These are phyloP conservation scores for Andrena hattorfiana DNA, from an alignment of 2,888 invertebrate species.

Conservation along the genomic window DNA sequence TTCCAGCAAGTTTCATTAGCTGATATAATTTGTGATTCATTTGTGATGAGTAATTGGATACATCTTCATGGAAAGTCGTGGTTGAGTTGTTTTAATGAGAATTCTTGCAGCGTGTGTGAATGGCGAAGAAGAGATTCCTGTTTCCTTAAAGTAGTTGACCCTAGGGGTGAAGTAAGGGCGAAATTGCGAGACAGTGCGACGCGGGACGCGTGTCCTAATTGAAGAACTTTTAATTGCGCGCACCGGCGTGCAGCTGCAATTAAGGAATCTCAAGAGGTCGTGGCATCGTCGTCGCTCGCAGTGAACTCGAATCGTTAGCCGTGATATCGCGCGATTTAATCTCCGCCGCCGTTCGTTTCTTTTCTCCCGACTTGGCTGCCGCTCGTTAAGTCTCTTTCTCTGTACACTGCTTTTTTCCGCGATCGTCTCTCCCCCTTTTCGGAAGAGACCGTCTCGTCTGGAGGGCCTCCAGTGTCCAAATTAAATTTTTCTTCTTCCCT, in stretches of 20 bases:
- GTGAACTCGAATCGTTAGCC: slow-evolving; percentile 59
- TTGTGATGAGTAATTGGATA: background rate
- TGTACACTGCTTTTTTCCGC: slow-evolving; percentile 34
- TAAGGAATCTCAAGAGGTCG: slow-evolving; percentile 70
- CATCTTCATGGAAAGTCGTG: background rate
- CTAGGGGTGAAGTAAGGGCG: slow-evolving; percentile 21
- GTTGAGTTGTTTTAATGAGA: background rate
- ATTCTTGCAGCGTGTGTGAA: background rate
- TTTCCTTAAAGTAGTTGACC: slow-evolving; percentile 6
- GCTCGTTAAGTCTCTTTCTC: slow-evolving; percentile 65
- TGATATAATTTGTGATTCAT: background rate
- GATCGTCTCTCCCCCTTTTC: slow-evolving; percentile 22
- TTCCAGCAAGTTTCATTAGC: background rate
- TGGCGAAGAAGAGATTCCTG: slow-evolving; percentile 1
- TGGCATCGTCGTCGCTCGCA: slow-evolving; percentile 38
- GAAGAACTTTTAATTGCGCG: slow-evolving; percentile 73
- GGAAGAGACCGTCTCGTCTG: slow-evolving; percentile 1
- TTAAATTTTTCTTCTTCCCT: background rate
- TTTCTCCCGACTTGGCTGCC: slow-evolving; percentile 30
- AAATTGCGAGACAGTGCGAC: slow-evolving; percentile 47
- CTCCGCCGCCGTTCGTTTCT: slow-evolving; percentile 53
- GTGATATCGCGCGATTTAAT: slow-evolving; percentile 71
- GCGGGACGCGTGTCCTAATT: slow-evolving; percentile 65
- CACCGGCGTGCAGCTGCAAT: slow-evolving; percentile 67
- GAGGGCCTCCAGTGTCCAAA: slow-evolving; percentile 2